phyloP scores from a whole-genome alignment of 2,888 invertebrate species.

The Sabatieria punctata region DNA sequence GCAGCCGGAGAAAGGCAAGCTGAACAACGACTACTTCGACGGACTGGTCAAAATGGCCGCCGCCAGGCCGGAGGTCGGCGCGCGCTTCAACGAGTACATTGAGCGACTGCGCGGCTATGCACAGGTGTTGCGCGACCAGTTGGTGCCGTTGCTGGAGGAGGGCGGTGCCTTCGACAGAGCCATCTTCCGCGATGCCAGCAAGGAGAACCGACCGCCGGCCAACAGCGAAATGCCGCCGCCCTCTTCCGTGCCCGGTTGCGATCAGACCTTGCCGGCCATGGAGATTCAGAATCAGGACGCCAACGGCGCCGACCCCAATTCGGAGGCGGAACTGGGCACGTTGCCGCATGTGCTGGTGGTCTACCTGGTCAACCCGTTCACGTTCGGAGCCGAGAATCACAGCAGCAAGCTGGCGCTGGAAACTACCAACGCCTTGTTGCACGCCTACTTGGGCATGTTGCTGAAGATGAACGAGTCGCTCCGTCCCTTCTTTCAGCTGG shows the following conservation, averaged over 20 bases:
- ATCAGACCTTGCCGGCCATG: conserved; percentile 5
- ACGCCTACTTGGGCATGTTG: conserved; percentile 63
- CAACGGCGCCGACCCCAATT: not conserved
- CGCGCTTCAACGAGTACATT: not conserved
- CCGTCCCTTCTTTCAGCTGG: conserved; percentile 58
- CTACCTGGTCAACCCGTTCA: conserved; percentile 92
- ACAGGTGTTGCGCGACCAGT: not conserved
- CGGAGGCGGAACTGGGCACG: conserved; percentile 5
- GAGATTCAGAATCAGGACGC: conserved; percentile 1
- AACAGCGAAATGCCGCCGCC: not conserved
- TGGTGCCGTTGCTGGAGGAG: not conserved
- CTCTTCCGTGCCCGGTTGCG: not conserved
- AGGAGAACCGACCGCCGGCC: conserved; percentile 2
- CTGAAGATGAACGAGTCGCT: conserved; percentile 56
- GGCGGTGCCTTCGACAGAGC: not conserved
- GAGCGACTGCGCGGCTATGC: not conserved
- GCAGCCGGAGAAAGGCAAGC: conserved; percentile 35
- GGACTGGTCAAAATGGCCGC: not conserved
- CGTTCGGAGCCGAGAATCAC: conserved; percentile 40
- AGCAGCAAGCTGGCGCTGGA: conserved; percentile 45
- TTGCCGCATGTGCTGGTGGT: conserved; percentile 73
- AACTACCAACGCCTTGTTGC: conserved; percentile 54
- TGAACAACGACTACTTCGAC: too few species aligned
- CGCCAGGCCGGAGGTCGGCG: not conserved
- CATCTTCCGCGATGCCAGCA: conserved; percentile 2